Base-by-base conservation (phyloP, 2,797 vertebrate genomes). In the Thunnus albacares region DNA sequence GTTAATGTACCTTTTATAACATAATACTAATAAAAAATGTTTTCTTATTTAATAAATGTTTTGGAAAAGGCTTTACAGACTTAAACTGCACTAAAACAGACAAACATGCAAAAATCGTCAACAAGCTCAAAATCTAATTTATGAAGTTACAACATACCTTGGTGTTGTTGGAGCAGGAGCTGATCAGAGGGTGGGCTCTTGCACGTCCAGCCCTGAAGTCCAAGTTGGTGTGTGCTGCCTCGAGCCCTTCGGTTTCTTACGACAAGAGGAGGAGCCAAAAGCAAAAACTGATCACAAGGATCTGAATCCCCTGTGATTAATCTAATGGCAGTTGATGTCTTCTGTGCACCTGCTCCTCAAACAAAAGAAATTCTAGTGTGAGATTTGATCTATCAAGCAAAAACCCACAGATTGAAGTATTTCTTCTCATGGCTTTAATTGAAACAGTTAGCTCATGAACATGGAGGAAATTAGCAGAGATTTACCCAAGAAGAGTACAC, bases 261-360 rank as follows among this genome's bases (percentile, higher is more conserved):
- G 90, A 92, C 84, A 94, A 24, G 93, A 97, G 97, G 97, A 97
- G 97, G 97, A 96, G 97, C 94, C 96, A 94, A 79, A 90, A 89
- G 90, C 93, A 92, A 93, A 88, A 90, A 92, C 66, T 90, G 92
- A 93, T 94, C 92, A 85, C 87, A 87, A 83, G 92, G 90, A 92
- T 91, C 91, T 87, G 77, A 95, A 90, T 89, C 93, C 90, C 91
- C 88, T 84, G 86, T 85, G 90, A 89, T 66, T 79, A 80, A 85
- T 79, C 83, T 93, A 93, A 94, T 91, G 89, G 90, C 84, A 84
- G 81, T 82, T 84, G 81, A 89, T 89, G 82, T 82, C 89, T 70
- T 86, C 83, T 70, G 77, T 83, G 77, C 93, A 93, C 92, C 91
- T 93, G 91, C 90, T 93, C 83, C 87, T 80, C 73, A 69, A 73